These are phyloP conservation scores for Aphrocallistes beatrix DNA, from an alignment of 37 sponge, comb jelly and placozoan species.

Conservation along the genomic window DNA sequence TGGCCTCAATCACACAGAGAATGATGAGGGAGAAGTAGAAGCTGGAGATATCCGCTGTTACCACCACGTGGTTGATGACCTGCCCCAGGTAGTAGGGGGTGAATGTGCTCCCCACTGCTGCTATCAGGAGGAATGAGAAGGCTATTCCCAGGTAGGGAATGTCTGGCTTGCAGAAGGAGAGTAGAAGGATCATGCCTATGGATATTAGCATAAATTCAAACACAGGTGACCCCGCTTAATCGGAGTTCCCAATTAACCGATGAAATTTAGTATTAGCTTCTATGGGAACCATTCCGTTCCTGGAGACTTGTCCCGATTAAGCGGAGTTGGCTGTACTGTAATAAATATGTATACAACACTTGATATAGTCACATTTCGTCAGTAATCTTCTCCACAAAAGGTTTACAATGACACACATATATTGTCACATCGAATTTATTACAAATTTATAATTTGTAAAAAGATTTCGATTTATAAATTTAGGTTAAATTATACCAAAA, in stretches of 20 bases:
- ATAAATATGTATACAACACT: too few relatives aligned
- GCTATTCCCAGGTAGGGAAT: neutral
- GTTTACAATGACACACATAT: too few relatives aligned
- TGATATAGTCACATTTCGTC: too few relatives aligned
- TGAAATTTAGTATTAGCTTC: neutral
- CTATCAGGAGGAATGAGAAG: constrained; percentile 29
- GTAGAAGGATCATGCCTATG: neutral
- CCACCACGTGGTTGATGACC: constrained; percentile 39
- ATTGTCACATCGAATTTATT: too few relatives aligned
- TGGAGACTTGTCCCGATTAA: too few relatives aligned
- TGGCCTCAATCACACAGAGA: constrained; percentile 10
- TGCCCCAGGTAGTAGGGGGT: constrained; percentile 34
- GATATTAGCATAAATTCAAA: neutral
- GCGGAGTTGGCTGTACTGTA: too few relatives aligned
- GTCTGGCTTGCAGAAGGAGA: constrained; percentile 28
- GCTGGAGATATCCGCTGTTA: neutral
- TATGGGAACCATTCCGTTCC: too few relatives aligned
- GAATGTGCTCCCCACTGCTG: constrained; percentile 21
- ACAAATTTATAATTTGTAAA: too few relatives aligned
- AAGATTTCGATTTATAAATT: too few relatives aligned
- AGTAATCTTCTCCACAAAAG: too few relatives aligned
- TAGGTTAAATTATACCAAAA: neutral
- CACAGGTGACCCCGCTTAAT: neutral
- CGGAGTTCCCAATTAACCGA: neutral
- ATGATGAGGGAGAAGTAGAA: constrained; percentile 38